Evolutionary conservation across 2,797 vertebrate genomes (phyloP).

Genomic region (Periophthalmus magnuspinnatus): DNA sequence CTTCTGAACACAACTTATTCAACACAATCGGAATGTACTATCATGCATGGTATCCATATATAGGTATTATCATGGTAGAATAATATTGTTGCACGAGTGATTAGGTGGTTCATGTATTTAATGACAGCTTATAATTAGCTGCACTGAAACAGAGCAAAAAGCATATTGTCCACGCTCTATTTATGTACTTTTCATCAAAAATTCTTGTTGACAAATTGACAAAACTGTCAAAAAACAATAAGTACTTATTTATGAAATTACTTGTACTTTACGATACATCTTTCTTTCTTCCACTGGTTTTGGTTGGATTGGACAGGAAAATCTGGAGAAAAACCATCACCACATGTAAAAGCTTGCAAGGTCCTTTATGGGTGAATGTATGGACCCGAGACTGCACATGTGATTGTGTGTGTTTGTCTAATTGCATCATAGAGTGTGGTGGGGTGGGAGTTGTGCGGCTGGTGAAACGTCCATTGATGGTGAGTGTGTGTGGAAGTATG

Average conservation of each 20-base stretch:
- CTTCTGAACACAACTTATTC: not conserved
- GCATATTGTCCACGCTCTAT: too few relatives aligned
- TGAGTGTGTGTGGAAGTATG: conserved; percentile 51
- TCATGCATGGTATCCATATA: not conserved
- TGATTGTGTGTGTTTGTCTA: conserved; percentile 43
- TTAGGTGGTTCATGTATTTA: not conserved
- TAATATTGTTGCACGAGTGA: not conserved
- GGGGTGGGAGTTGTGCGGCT: conserved; percentile 42
- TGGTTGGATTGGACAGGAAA: not conserved
- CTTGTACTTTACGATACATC: too few relatives aligned
- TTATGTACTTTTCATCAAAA: too few relatives aligned
- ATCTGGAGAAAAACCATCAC: not conserved
- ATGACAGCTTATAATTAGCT: not conserved
- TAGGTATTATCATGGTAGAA: not conserved
- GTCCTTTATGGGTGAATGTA: not conserved
- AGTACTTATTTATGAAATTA: too few relatives aligned
- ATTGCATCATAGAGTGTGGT: conserved; percentile 63
- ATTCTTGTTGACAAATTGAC: too few relatives aligned
- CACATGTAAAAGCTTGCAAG: not conserved
- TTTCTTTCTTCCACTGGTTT: not conserved
- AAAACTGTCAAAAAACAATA: too few relatives aligned
- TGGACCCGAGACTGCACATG: conserved; percentile 30
- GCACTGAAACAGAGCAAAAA: not conserved
- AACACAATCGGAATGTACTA: not conserved
- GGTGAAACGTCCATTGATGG: conserved; percentile 72